Conservation (phyloP, 2,113 vertebrate genomes). For the Indicator maculatus region DNA sequence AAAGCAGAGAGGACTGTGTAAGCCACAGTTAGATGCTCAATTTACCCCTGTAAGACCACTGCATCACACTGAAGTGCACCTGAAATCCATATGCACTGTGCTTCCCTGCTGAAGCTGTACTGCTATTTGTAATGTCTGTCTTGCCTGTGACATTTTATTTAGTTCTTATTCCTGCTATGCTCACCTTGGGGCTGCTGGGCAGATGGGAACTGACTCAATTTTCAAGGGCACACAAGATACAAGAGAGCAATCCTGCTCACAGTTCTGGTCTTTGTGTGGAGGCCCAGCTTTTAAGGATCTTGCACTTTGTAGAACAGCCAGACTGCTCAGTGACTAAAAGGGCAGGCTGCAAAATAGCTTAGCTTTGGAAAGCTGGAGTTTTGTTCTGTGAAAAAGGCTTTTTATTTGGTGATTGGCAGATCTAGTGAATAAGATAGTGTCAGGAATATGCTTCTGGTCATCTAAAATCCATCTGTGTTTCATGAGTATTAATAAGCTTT, state of each 20-base stretch:
- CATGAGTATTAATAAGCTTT: background rate
- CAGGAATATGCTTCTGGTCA: background rate
- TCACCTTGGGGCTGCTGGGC: background rate
- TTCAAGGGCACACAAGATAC: background rate
- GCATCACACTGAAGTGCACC: background rate
- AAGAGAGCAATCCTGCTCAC: rapidly evolving
- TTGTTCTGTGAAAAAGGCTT: background rate
- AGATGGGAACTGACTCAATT: background rate
- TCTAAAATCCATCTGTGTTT: background rate
- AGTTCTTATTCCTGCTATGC: background rate
- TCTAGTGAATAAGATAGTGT: background rate
- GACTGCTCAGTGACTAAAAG: background rate
- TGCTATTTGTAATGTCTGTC: background rate
- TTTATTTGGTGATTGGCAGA: background rate
- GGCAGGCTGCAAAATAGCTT: background rate
- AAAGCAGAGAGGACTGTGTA: background rate
- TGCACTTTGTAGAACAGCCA: background rate
- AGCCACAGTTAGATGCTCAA: background rate
- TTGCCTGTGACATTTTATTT: background rate
- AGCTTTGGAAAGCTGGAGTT: background rate
- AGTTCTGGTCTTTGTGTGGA: background rate
- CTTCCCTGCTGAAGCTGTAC: background rate
- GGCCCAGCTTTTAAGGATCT: background rate
- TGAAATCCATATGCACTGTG: background rate
- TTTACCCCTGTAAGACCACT: background rate